Base-by-base conservation (phyloP, 2,888 invertebrate species). In the Mantis religiosa region DNA sequence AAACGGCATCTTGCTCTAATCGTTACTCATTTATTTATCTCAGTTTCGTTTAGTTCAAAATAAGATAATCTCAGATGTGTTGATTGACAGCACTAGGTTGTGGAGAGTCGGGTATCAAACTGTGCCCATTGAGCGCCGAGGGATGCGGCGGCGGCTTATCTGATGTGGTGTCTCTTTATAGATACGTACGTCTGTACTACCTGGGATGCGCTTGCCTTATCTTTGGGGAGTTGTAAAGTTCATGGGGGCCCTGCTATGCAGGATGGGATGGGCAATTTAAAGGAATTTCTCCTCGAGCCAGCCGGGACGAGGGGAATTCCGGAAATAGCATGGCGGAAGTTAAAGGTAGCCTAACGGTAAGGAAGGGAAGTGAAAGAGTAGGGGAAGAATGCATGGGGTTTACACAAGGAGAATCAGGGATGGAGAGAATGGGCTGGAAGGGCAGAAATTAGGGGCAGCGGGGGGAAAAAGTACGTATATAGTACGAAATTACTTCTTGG, bases 221-320 rank as follows among this genome's bases (percentile, higher is more conserved):
- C 30, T 87, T 82, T 82, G 20, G 47, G 82, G 82, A 87, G 87
- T 82, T 87, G 87, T 87, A 82, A 87, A 87, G 87, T 87, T 87
- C 87, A 82, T 30, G 86, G 86, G 86, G 81, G 54, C 81, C 54
- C 12, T 12, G 85, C 85, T 28, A 87, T 34, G 81, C n/a, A 54
- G 87, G 34, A 87, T 30, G 87, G 30, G 87, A 25, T 20, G 54
- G 87, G 87, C 82, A 87, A 87, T 82, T 87, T 87, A 82, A 87
- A 87, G 87, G 81, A 87, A 87, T 87, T 87, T 87, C 82, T 71
- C 54, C 3, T 8, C n/a, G 82, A 87, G 87, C 81, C 34, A n/a
- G 6, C 25, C 15, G 30, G 12, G 25, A 34, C 82, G 82, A 87
- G 25, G 87, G 82, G 82, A 87, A 87, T 82, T 87, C 87, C 87